phyloP scores from a whole-genome alignment of 2,113 vertebrate genomes.

The Thamnaconus septentrionalis region DNA sequence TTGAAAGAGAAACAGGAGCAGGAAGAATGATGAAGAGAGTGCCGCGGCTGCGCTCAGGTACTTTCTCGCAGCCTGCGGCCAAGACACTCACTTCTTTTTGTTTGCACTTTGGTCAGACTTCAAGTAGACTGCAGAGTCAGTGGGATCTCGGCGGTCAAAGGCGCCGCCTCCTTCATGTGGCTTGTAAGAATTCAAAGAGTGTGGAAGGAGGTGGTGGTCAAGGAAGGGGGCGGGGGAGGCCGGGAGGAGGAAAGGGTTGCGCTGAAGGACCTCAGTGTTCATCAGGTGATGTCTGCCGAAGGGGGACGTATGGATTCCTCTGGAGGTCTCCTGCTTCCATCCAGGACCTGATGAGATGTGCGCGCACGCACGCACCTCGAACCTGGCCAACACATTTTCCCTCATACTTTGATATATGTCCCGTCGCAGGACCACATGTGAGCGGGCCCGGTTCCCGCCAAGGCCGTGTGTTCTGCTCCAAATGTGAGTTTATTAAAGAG shows the following conservation, averaged over 20 bases:
- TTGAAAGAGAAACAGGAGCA: not conserved
- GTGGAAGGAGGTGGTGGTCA: not conserved
- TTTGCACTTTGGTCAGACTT: slow-evolving; percentile 4
- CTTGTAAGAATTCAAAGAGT: slow-evolving; percentile 1
- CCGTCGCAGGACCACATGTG: not conserved
- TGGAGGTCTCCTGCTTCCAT: too few species aligned
- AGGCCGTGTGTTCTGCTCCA: too few species aligned
- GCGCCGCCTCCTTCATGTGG: slow-evolving; percentile 11
- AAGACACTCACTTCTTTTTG: not conserved
- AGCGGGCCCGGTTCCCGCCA: too few species aligned
- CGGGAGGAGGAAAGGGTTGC: not conserved
- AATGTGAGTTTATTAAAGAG: too few species aligned
- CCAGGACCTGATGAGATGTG: too few species aligned
- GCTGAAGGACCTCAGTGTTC: too few species aligned
- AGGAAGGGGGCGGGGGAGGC: not conserved
- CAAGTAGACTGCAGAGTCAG: slow-evolving; percentile 25
- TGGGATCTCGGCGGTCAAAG: slow-evolving; percentile 13
- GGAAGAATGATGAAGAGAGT: not conserved
- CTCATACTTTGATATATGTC: slow-evolving; percentile 8
- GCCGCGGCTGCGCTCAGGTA: not conserved
- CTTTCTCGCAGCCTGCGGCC: not conserved
- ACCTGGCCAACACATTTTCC: not conserved
- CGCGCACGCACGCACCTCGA: slow-evolving; percentile 7
- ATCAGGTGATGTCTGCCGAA: too few species aligned
- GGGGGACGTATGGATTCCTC: too few species aligned